Evolutionary conservation across 2,113 vertebrate genomes (phyloP), one percentile per base, ranked within the genome.

Genomic region (Choloepus hoffmanni): DNA sequence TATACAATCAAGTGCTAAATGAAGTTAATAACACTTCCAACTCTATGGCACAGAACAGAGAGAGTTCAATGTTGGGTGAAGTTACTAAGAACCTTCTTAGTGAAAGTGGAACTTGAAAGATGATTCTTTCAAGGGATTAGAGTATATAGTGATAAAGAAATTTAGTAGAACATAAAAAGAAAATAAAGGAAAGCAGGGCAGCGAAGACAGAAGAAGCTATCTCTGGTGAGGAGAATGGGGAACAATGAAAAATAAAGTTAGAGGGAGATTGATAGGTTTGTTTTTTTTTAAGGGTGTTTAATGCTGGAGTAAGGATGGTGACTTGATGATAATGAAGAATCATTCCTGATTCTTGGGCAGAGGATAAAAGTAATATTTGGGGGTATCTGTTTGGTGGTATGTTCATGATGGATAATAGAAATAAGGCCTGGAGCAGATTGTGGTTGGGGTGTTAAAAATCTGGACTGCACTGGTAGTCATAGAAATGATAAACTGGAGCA

Each of bases 1-100:
- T 95, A 55, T 30, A 67, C 15, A 95, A 68, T 70, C 23, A 63
- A 83, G 45, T 79, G 19, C 83, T 87, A 81, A 93, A 88, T 92
- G 62, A 55, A 70, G 26, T 95, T 92, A 85, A 53, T 87, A 89
- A 68, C 4, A 63, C 16, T 48, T 7, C 62, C 36, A 76, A 81
- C 16, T 77, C 30, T 83, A 36, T 45, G 77, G 48, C 40, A 50
- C 18, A 77, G 62, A 26, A 89, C 81, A 63, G 65, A 84, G 45
- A 86, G 45, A 77, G 43, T 73, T 70, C 15, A 74, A 60, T 70
- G 36, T 45, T 77, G 24, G 40, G 1, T 83, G 11, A 90, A 92
- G 87, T 90, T 78, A 67, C 33, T 68, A 76, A 88, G 90, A 88
- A 19, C 45, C 15, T 92, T 95, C 24, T 67, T 23, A 5, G 28